These are phyloP conservation scores for Ctena decussata DNA, from an alignment of 2,888 invertebrate species.

Conservation along the genomic window DNA sequence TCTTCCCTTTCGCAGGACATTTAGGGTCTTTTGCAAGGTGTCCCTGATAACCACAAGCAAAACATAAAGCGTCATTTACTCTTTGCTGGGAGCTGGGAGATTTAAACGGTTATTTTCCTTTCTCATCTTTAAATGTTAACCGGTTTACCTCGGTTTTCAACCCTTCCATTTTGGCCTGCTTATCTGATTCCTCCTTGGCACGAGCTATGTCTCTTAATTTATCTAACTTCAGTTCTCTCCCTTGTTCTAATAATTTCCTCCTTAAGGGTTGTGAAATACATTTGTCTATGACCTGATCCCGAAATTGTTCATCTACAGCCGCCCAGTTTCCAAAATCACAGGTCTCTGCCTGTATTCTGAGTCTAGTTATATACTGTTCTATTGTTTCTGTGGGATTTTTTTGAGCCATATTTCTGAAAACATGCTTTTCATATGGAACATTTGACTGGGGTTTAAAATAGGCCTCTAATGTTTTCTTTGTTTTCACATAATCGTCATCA, in stretches of 20 bases:
- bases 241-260: conserved; percentile 48
- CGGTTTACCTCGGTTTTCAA: background rate
- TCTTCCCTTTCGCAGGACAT: conserved; percentile 21
- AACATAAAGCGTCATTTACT: conserved; percentile 14
- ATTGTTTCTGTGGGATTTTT: conserved; percentile 31
- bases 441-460: conserved; percentile 38
- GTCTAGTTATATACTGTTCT: conserved; percentile 48
- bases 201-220: conserved; percentile 40
- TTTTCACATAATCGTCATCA: conserved; percentile 20
- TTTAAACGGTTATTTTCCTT: background rate
- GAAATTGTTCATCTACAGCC: conserved; percentile 32
- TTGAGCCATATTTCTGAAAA: conserved; percentile 47
- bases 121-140: background rate
- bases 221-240: conserved; percentile 31
- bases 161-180: conserved; percentile 36
- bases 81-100: too few species aligned
- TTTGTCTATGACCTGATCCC: conserved; percentile 64
- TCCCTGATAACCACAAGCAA: conserved; percentile 18
- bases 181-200: conserved; percentile 15
- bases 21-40: conserved; percentile 17
- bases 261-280: conserved; percentile 42
- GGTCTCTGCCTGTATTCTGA: conserved; percentile 29
- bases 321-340: conserved; percentile 50
- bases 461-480: conserved; percentile 10
- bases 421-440: conserved; percentile 35